Conservation (phyloP, 2,797 vertebrate species). For the Anableps anableps region DNA sequence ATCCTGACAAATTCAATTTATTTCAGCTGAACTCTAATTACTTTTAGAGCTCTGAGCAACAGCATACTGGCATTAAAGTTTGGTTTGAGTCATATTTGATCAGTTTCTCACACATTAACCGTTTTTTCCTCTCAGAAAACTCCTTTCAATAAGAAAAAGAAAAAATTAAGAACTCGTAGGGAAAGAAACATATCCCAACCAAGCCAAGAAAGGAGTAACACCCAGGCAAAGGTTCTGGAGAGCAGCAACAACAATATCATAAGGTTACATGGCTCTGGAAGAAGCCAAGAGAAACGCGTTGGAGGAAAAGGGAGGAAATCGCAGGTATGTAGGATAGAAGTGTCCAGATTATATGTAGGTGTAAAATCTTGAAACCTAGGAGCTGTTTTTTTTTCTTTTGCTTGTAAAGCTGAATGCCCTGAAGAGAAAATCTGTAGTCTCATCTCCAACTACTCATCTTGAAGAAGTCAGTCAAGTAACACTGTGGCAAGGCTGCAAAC, state of each 20-base stretch:
- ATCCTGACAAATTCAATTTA: background rate
- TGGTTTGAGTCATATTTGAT: background rate
- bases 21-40: background rate
- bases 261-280: background rate
- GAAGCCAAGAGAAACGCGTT: slow-evolving; percentile 41
- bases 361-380: background rate
- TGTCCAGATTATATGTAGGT: background rate
- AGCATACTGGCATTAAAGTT: background rate
- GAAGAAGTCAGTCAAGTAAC: slow-evolving; percentile 57
- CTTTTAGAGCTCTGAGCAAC: background rate
- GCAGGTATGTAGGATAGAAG: slow-evolving; percentile 59
- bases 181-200: slow-evolving; percentile 77
- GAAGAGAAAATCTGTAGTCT: slow-evolving; percentile 44
- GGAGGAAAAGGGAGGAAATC: slow-evolving; percentile 54
- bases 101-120: background rate
- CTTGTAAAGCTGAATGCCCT: slow-evolving; percentile 43
- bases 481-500: slow-evolving; percentile 52
- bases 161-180: slow-evolving; percentile 78
- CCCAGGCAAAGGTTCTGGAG: slow-evolving; percentile 37
- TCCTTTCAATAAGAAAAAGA: slow-evolving; percentile 69
- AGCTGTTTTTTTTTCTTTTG: slow-evolving; percentile 1
- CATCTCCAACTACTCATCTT: slow-evolving; percentile 42
- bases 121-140: slow-evolving; percentile 50
- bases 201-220: slow-evolving; percentile 41
- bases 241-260: slow-evolving; percentile 34